Evolutionary conservation across 2,797 vertebrate species (phyloP).

Genomic region (Neostethus bicornis): DNA sequence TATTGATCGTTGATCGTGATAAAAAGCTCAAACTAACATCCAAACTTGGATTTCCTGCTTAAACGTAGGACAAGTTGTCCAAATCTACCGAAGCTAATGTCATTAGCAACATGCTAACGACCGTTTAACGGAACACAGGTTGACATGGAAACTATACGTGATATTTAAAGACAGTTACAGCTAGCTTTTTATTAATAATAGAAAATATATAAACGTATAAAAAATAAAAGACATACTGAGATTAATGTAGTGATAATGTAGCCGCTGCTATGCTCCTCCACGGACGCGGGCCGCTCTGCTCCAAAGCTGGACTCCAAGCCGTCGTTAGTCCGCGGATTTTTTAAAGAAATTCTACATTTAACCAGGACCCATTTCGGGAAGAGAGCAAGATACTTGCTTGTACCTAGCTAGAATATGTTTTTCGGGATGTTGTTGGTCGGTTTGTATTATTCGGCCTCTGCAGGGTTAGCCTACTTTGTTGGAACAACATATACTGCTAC

Average conservation of each 20-base stretch:
- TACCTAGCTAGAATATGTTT: not conserved
- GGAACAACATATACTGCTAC: conserved; percentile 51
- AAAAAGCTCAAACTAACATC: fast-evolving
- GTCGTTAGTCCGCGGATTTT: conserved; percentile 58
- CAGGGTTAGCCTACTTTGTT: conserved; percentile 56
- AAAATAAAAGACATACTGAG: conserved; percentile 34
- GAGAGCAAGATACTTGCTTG: not conserved
- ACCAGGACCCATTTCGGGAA: conserved; percentile 75
- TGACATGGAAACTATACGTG: conserved; percentile 14
- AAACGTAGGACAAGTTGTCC: not conserved
- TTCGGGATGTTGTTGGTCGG: not conserved
- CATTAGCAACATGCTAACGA: conserved; percentile 66
- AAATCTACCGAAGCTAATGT: conserved; percentile 55
- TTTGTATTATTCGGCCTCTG: conserved; percentile 39
- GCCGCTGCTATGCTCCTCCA: conserved; percentile 63
- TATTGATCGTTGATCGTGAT: not conserved
- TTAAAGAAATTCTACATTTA: conserved; percentile 68
- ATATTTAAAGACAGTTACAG: conserved; percentile 23
- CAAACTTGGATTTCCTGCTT: not conserved
- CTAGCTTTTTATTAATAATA: not conserved
- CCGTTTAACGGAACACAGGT: conserved; percentile 23
- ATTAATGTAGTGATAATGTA: conserved; percentile 21
- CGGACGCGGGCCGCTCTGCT: conserved; percentile 67
- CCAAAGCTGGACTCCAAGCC: conserved; percentile 55
- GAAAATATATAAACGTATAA: too few relatives aligned